phyloP scores from a whole-genome alignment of 2,113 vertebrate genomes.

The Ifrita kowaldi region DNA sequence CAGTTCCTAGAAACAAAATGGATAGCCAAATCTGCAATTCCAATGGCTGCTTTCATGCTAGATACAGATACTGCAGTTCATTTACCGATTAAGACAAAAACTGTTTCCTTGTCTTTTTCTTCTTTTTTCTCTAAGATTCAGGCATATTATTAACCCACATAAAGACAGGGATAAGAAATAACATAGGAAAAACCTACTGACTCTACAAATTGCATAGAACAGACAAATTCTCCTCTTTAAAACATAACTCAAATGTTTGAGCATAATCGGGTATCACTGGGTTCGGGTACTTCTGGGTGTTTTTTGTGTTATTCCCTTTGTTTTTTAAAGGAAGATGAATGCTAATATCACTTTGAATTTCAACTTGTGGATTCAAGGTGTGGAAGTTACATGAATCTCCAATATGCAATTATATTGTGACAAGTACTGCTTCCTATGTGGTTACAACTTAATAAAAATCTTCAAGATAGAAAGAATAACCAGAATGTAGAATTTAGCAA shows the following conservation, averaged over 20 bases:
- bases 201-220: neutral
- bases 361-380: neutral
- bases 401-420: neutral
- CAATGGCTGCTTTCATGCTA: slow-evolving; percentile 9
- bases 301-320: neutral
- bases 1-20: slow-evolving; percentile 14
- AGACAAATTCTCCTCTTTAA: neutral
- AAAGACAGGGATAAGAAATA: neutral
- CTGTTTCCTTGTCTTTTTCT: neutral
- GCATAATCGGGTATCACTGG: neutral
- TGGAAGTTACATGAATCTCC: neutral
- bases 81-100: neutral
- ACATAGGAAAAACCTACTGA: neutral
- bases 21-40: slow-evolving; percentile 34
- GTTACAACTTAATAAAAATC: neutral
- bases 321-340: neutral
- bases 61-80: neutral
- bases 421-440: neutral
- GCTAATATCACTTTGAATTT: neutral
- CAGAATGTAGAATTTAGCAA: neutral
- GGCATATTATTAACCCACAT: neutral
- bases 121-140: neutral
- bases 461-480: neutral
- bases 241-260: neutral
- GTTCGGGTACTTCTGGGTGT: accelerated